A percentile compares a stretch with the other conserved stretches of the same genome.
These are phyloP conservation scores for Synanthedon formicaeformis DNA, from an alignment of 2,888 invertebrate species.

Conservation along the genomic window DNA sequence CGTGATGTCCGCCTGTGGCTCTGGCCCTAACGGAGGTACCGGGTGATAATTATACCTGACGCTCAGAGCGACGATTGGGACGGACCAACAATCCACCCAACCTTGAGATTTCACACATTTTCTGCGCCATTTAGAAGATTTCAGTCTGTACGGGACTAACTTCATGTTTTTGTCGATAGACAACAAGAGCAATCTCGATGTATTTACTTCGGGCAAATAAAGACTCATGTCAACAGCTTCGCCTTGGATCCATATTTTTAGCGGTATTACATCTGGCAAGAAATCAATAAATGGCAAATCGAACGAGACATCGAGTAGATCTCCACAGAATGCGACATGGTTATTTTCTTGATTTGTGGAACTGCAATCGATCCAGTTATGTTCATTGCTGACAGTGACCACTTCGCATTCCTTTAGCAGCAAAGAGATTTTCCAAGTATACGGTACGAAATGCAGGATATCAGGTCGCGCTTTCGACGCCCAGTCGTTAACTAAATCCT, in stretches of 20 bases:
- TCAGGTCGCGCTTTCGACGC: conserved; percentile 93
- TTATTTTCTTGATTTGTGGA: conserved; percentile 96
- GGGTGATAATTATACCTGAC: conserved; percentile 94
- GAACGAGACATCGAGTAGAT: conserved; percentile 92
- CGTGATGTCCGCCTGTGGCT: conserved; percentile 91
- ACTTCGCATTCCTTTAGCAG: conserved; percentile 95
- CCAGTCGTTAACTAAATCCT: conserved; percentile 98
- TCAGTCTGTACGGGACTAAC: conserved; percentile 75
- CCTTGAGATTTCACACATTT: conserved; percentile 78
- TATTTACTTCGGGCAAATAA: conserved; percentile 92
- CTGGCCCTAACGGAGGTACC: conserved; percentile 87
- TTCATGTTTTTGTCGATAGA: conserved; percentile 91
- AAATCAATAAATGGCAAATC: conserved; percentile 95
- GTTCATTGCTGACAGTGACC: conserved; percentile 92
- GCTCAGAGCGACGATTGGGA: conserved; percentile 92
- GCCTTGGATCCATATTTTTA: conserved; percentile 95
- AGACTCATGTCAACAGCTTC: conserved; percentile 92
- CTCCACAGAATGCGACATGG: conserved; percentile 94
- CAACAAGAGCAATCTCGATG: conserved; percentile 83
- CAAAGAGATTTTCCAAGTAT: conserved; percentile 94
- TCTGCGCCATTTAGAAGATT: conserved; percentile 82
- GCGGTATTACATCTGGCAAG: conserved; percentile 87
- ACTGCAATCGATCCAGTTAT: conserved; percentile 99
- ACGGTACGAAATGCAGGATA: conserved; percentile 94
- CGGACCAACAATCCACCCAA: conserved; percentile 97